Evolutionary conservation across 37 sponge, comb jelly and placozoan genomes (phyloP).

Genomic region (Cliona cf. orientalis): DNA sequence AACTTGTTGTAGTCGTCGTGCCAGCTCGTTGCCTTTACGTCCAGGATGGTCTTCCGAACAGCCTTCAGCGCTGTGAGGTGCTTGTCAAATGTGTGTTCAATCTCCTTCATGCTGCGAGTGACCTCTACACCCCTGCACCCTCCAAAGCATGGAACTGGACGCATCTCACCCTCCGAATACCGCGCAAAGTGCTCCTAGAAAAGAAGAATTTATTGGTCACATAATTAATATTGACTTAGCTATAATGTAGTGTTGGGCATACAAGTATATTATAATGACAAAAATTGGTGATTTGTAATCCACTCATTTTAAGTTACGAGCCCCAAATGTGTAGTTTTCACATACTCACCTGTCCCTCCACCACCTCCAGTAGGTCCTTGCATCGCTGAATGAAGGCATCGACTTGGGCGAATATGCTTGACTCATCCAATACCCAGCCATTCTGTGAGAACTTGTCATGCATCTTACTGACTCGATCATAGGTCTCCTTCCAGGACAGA

Average conservation of each 20-base stretch:
- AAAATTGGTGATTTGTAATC: background rate
- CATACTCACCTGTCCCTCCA: slow-evolving; percentile 92
- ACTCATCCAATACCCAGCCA: slow-evolving; percentile 92
- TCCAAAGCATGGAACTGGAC: slow-evolving; percentile 86
- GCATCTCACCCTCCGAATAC: slow-evolving; percentile 81
- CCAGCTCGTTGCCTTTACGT: slow-evolving; percentile 86
- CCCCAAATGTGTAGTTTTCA: slow-evolving; percentile 21
- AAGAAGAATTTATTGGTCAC: background rate
- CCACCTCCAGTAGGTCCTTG: slow-evolving; percentile 93
- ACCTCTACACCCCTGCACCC: slow-evolving; percentile 89
- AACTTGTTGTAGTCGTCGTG: slow-evolving; percentile 79
- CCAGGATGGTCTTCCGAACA: slow-evolving; percentile 83
- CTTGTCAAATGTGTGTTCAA: slow-evolving; percentile 96
- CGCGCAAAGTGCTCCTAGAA: slow-evolving; percentile 64
- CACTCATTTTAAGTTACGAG: background rate
- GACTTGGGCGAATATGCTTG: slow-evolving; percentile 96
- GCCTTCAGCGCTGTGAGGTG: slow-evolving; percentile 68
- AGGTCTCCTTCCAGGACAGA: slow-evolving; percentile 80
- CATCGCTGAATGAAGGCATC: slow-evolving; percentile 99
- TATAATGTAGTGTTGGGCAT: background rate
- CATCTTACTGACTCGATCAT: slow-evolving; percentile 61
- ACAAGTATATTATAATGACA: background rate
- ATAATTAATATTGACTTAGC: background rate
- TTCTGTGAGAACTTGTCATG: slow-evolving; percentile 73
- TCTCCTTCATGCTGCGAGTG: slow-evolving; percentile 85